phyloP scores from a whole-genome alignment of 2,888 invertebrate genomes.

The Papilio protenor region DNA sequence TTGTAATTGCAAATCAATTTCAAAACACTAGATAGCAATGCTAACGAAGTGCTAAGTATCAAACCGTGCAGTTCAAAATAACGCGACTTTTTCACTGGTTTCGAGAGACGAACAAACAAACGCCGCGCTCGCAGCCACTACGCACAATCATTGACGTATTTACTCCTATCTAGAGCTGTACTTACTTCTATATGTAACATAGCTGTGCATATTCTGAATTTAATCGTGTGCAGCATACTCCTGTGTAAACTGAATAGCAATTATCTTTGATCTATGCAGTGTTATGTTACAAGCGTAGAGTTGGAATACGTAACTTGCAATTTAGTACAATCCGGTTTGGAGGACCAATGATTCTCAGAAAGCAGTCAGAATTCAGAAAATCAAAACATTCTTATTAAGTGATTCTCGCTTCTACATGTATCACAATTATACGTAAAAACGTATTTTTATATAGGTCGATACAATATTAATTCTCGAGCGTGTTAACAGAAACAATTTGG shows the following conservation, averaged over 20 bases:
- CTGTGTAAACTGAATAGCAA: background rate
- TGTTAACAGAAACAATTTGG: conserved; percentile 21
- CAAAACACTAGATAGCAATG: background rate
- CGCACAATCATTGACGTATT: background rate
- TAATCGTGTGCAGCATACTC: background rate
- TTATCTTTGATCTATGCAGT: background rate
- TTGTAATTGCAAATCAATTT: conserved; percentile 5
- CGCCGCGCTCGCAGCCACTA: background rate
- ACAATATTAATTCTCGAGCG: background rate
- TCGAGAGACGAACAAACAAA: conserved; percentile 10
- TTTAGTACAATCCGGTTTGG: no score
- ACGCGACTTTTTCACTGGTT: conserved; percentile 19
- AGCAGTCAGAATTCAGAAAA: no score
- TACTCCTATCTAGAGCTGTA: background rate
- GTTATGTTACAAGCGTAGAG: background rate
- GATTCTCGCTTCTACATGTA: no score
- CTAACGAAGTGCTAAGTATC: background rate
- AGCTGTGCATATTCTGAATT: background rate
- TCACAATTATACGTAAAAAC: background rate
- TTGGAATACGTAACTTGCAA: background rate
- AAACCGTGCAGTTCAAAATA: background rate
- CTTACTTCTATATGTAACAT: background rate
- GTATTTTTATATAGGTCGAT: background rate
- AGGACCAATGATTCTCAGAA: no score
- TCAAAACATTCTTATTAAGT: no score